A percentile compares a stretch with the other conserved stretches of the same genome.
These are phyloP conservation scores for Pteromalus puparum DNA, from an alignment of 1,140 invertebrate species.

Conservation along the genomic window DNA sequence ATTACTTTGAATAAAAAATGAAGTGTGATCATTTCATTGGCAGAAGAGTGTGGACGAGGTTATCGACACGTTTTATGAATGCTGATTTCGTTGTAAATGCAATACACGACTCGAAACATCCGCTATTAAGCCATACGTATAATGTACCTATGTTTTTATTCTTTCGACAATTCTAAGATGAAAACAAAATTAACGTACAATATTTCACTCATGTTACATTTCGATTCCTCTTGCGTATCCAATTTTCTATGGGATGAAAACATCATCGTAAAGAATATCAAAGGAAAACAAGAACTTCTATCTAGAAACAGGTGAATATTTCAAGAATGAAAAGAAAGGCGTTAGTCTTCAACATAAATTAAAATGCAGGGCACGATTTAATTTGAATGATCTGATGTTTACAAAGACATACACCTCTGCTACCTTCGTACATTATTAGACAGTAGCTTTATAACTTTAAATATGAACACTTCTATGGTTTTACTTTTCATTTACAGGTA, in stretches of 20 bases:
- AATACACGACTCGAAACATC: not conserved
- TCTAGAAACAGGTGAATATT: not conserved
- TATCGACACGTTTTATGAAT: not conserved
- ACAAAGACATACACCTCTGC: not conserved
- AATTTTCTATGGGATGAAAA: constrained; percentile 56
- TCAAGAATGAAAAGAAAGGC: not conserved
- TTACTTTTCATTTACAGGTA: too few species aligned
- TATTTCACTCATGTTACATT: constrained; percentile 53
- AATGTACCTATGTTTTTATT: not conserved
- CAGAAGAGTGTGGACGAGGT: not conserved
- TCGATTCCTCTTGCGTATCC: constrained; percentile 58
- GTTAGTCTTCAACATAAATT: too few species aligned
- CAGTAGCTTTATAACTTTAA: too few species aligned
- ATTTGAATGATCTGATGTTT: not conserved
- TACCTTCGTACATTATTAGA: too few species aligned
- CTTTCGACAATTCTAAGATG: not conserved
- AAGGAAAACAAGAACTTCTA: too few species aligned
- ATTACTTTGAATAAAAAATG: too few species aligned
- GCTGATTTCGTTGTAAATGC: not conserved
- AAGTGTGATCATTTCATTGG: too few species aligned
- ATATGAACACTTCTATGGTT: too few species aligned
- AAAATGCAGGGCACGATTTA: not conserved
- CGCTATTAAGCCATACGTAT: not conserved
- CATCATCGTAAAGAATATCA: constrained; percentile 52
- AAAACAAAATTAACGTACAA: not conserved